Evolutionary conservation across 1,140 invertebrate species (phyloP), one percentile per base, ranked within the genome.

Genomic region (Mylabris phalerata): DNA sequence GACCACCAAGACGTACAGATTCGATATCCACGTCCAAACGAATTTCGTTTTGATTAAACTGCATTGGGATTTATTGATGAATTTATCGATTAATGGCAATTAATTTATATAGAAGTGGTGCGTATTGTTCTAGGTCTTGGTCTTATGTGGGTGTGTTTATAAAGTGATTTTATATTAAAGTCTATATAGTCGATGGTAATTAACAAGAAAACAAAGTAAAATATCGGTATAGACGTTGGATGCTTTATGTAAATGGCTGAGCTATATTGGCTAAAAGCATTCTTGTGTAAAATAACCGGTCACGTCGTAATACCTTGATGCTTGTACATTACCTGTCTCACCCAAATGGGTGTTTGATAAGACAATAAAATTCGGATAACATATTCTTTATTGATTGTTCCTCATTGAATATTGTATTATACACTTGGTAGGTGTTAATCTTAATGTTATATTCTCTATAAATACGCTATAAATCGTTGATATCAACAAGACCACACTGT

Each of bases 181-280:
- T 42, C 25, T 54, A 42, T 46, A 45, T 54, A 54, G 51, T 25
- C 51, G 51, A 27, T 38, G 39, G 51, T 54, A 54, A 54, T 54
- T 54, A 54, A 54, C 51, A 54, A 54, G 51, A 54, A 52, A 54
- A 54, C 51, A 54, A 54, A 54, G 51, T 54, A 54, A 54, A 54
- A 54, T 54, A 54, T 54, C 42, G 7, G 42, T 56, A 60, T 51
- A 63, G 56, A 59, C 50, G 44, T 60, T 55, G 48, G 52, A 57
- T 45, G 57, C 59, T 63, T 60, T 63, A 63, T 63, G 61, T 63
- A 63, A 60, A 60, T 63, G 58, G 46, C 38, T 50, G 61, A 57
- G 58, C 62, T 61, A 61, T 61, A 63, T 63, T 63, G 55, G 62
- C 59, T 63, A 63, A 63, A 63, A 63, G 62, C 62, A 63, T 63